Percentiles rank a stretch among this genome's conserved stretches.
phyloP scores from a whole-genome alignment of 2,797 vertebrate species.

The Mormyrus proboscirostris region DNA sequence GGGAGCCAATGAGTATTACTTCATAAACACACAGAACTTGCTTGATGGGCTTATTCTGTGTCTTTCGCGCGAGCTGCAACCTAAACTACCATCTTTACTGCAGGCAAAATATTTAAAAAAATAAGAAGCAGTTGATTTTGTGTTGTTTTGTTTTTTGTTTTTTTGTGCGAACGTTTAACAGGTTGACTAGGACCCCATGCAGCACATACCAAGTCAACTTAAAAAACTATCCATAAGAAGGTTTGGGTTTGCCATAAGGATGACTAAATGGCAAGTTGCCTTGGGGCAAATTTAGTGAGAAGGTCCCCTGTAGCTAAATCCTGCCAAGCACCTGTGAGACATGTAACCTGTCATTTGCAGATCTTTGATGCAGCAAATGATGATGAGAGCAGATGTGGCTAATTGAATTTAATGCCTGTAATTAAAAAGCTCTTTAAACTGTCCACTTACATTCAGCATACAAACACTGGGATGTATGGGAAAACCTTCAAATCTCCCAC shows the following conservation, averaged over 20 bases:
- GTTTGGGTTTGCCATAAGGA: not conserved
- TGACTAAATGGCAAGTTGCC: not conserved
- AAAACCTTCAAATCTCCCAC: not conserved
- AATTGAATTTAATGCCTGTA: constrained; percentile 34
- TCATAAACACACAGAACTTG: not conserved
- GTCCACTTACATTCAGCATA: constrained; percentile 24
- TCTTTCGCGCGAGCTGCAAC: not conserved
- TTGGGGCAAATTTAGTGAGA: not conserved
- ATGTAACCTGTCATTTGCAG: constrained; percentile 26
- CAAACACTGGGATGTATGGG: constrained; percentile 18
- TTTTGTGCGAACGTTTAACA: not conserved
- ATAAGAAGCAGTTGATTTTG: not conserved
- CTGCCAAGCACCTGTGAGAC: constrained; percentile 23
- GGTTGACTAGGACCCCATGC: not conserved
- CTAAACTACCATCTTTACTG: not conserved
- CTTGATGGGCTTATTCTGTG: not conserved
- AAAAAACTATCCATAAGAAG: not conserved
- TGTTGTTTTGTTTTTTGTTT: not conserved
- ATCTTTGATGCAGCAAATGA: not conserved
- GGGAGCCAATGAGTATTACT: not conserved
- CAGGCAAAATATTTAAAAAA: not conserved
- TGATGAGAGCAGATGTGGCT: constrained; percentile 32
- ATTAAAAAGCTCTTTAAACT: constrained; percentile 30
- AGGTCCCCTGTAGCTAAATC: not conserved
- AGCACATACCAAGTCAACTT: not conserved